Percentiles rank a stretch among this genome's conserved stretches.
These are phyloP conservation scores for Hemichromis elongatus DNA, from an alignment of 2,113 vertebrate species.

Conservation along the genomic window DNA sequence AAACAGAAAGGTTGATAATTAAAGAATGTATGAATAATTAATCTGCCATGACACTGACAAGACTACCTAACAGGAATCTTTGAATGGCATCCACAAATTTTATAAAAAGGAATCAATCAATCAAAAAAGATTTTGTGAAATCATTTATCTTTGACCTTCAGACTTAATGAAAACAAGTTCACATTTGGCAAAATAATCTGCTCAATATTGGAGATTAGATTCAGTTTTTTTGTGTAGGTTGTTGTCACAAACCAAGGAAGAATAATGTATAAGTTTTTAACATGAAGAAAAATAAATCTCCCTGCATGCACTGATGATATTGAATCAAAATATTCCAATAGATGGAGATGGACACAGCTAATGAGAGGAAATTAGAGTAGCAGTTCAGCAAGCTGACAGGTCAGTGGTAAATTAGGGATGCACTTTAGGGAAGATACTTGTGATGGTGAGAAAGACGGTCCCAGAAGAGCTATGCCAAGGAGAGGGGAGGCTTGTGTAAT, in stretches of 20 bases:
- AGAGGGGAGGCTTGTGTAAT: slow-evolving; percentile 14
- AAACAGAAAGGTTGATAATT: not conserved
- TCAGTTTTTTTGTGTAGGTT: not conserved
- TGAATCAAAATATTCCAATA: slow-evolving; percentile 23
- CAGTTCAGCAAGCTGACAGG: not conserved
- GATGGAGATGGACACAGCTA: not conserved
- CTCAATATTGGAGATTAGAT: not conserved
- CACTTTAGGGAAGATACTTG: not conserved
- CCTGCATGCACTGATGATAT: not conserved
- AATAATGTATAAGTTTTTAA: not conserved
- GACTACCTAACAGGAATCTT: not conserved
- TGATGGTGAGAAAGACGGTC: not conserved
- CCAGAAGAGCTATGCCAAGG: slow-evolving; percentile 16
- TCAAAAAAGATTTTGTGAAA: no score
- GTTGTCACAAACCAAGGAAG: not conserved
- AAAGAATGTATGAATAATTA: not conserved
- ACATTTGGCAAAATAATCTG: not conserved
- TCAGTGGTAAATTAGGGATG: slow-evolving; percentile 10
- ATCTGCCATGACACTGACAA: not conserved
- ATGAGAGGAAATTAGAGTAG: not conserved
- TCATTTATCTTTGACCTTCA: not conserved
- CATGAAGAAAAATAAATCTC: not conserved
- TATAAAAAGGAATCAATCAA: no score
- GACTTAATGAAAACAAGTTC: not conserved
- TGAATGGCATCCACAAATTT: not conserved